Percentiles rank a stretch among this genome's conserved stretches.
phyloP scores from a whole-genome alignment of 2,797 vertebrate genomes.

The Enteromius anoplus region DNA sequence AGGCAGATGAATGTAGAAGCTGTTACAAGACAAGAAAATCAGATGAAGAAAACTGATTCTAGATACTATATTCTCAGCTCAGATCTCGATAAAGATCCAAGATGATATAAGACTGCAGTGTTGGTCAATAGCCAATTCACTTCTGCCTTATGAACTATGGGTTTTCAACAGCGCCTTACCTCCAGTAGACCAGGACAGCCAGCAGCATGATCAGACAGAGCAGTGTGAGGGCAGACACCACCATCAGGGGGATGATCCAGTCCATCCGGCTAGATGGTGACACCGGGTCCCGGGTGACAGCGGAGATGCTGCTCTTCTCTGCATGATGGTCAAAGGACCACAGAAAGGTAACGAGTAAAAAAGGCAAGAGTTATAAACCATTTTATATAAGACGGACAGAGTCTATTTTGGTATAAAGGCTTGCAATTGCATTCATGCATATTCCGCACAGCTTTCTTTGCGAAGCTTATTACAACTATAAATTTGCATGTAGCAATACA shows the following conservation, averaged over 20 bases:
- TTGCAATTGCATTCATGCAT: background rate
- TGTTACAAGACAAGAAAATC: background rate
- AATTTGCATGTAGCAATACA: background rate
- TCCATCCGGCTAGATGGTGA: constrained; percentile 88
- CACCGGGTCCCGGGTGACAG: constrained; percentile 79
- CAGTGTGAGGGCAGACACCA: constrained; percentile 95
- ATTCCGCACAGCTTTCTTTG: background rate
- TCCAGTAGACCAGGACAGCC: constrained; percentile 96
- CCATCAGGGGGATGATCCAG: constrained; percentile 96
- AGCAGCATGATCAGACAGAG: constrained; percentile 96
- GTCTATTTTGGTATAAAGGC: background rate
- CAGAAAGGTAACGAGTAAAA: background rate
- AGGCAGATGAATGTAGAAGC: background rate
- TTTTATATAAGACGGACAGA: background rate
- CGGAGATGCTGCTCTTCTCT: constrained; percentile 85
- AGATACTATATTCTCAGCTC: background rate
- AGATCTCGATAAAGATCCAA: background rate
- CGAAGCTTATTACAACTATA: background rate
- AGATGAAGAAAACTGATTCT: background rate
- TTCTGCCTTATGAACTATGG: background rate
- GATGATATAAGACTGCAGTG: background rate
- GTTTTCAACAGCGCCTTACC: constrained; percentile 77
- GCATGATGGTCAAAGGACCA: constrained; percentile 34
- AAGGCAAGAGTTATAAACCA: background rate
- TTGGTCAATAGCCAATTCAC: background rate